These are phyloP conservation scores for Ophraella communa DNA, from an alignment of 2,888 invertebrate species.

Conservation along the genomic window DNA sequence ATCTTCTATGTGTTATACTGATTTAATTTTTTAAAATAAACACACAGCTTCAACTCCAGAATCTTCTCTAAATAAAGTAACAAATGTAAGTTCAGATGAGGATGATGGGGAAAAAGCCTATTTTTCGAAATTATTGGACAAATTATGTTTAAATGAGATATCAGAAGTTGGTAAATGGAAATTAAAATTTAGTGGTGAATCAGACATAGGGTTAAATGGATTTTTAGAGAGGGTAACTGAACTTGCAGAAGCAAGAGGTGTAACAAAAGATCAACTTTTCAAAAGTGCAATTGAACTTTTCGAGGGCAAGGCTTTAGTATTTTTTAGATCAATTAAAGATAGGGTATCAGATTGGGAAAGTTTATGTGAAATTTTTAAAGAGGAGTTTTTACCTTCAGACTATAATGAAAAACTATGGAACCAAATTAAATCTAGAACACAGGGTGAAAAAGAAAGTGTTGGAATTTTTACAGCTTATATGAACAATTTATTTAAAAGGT, in stretches of 20 bases:
- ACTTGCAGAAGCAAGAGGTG: background rate
- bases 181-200: slow-evolving; percentile 6
- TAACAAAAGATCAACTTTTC: background rate
- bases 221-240: no score
- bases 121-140: background rate
- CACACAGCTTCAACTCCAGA: background rate
- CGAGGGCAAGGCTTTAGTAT: background rate
- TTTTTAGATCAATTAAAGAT: background rate
- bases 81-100: background rate
- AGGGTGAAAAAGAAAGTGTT: background rate
- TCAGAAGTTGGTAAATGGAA: background rate
- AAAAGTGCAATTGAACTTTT: background rate
- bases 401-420: background rate
- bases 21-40: background rate
- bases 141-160: background rate
- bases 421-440: background rate
- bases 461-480: background rate
- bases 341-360: background rate
- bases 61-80: background rate
- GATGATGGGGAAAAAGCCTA: background rate
- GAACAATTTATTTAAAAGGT: background rate
- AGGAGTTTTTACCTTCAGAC: background rate
- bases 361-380: background rate
- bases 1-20: background rate
- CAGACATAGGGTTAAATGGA: slow-evolving; percentile 6